phyloP scores from a whole-genome alignment of 2,797 vertebrate species.

The Pantherophis vulpinus region DNA sequence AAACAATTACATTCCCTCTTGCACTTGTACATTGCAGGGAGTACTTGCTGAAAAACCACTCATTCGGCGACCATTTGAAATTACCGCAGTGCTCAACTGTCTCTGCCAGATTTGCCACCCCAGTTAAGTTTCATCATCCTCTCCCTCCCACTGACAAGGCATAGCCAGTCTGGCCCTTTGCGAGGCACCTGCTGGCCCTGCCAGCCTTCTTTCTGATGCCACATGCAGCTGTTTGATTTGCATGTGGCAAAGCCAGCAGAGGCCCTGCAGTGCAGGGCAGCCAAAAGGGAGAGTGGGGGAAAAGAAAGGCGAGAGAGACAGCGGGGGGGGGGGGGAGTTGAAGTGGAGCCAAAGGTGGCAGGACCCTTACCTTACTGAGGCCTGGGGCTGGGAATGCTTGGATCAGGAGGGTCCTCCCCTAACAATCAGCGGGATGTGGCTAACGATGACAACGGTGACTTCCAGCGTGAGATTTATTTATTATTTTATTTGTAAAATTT shows the following conservation, averaged over 20 bases:
- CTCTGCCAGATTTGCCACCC: background rate
- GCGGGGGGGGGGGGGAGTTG: background rate
- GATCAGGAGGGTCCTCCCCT: background rate
- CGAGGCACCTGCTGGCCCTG: background rate
- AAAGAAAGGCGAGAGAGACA: background rate
- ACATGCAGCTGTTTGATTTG: background rate
- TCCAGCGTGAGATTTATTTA: background rate
- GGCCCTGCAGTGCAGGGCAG: background rate
- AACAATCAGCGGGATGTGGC: background rate
- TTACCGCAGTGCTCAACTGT: background rate
- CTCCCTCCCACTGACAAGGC: background rate
- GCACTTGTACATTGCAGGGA: background rate
- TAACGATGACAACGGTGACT: background rate
- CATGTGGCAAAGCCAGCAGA: background rate
- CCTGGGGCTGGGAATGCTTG: background rate
- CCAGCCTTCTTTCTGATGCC: background rate
- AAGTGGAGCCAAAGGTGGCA: background rate
- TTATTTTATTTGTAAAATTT: background rate
- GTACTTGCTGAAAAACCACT: background rate
- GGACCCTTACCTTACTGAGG: background rate
- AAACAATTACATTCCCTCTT: background rate
- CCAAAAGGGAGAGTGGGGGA: background rate
- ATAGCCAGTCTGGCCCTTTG: background rate
- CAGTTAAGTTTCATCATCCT: background rate
- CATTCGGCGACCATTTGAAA: background rate